Conservation (phyloP, 1,140 invertebrate species). For the Musca vetustissima region DNA sequence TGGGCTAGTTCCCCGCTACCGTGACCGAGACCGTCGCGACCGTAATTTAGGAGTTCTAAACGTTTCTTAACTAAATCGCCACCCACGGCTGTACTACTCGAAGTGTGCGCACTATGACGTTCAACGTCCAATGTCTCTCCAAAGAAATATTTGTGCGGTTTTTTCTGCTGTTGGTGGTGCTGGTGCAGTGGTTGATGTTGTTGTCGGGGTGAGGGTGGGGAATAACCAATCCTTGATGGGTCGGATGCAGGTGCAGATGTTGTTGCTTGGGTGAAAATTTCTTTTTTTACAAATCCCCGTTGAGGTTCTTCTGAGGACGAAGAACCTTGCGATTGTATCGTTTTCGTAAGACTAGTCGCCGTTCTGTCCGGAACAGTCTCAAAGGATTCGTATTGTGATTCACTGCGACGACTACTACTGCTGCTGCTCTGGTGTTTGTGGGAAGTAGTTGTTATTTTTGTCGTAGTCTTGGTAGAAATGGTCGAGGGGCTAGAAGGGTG, state of each 20-base stretch:
- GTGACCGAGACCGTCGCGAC: slow-evolving; percentile 27
- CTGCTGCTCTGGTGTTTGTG: slow-evolving; percentile 17
- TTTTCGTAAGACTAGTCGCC: slow-evolving; percentile 42
- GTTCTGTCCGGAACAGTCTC: slow-evolving; percentile 1
- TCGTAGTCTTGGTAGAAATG: slow-evolving; percentile 36
- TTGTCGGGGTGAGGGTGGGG: slow-evolving; percentile 30
- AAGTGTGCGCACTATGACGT: too few species aligned
- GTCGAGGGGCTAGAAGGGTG: slow-evolving; percentile 17
- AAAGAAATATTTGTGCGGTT: slow-evolving; percentile 15
- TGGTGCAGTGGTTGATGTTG: too few species aligned
- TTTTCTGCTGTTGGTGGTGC: background rate
- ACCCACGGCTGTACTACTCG: background rate
- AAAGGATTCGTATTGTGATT: slow-evolving; percentile 4
- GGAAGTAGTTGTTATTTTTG: slow-evolving; percentile 38
- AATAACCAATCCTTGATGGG: slow-evolving; percentile 27
- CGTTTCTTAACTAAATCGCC: slow-evolving; percentile 7
- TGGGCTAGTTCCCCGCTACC: slow-evolving; percentile 12
- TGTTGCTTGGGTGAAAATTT: slow-evolving; percentile 1
- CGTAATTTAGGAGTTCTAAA: slow-evolving; percentile 1
- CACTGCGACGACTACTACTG: slow-evolving; percentile 23
- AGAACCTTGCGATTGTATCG: slow-evolving; percentile 55
- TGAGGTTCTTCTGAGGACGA: slow-evolving; percentile 47
- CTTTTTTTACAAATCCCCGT: slow-evolving; percentile 47
- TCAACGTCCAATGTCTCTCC: too few species aligned
- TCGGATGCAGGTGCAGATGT: slow-evolving; percentile 34